These are phyloP conservation scores for Diaperis boleti DNA, from an alignment of 2,888 invertebrate species.

Conservation along the genomic window DNA sequence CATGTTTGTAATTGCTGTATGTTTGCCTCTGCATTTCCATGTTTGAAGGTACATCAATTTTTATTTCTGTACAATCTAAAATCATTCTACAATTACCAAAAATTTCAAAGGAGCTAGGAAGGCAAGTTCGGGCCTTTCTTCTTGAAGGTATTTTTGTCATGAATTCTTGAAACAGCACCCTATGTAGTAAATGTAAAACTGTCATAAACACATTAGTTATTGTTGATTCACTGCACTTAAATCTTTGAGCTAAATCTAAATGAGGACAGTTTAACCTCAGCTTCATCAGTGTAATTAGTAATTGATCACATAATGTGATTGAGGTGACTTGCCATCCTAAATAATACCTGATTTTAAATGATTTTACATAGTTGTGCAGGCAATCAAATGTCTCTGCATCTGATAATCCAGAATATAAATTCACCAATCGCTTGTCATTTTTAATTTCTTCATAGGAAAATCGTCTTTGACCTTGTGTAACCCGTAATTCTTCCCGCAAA, in stretches of 20 bases:
- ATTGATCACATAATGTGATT: constrained; percentile 35
- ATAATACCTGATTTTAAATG: constrained; percentile 3
- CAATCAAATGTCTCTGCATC: not conserved
- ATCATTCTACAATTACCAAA: constrained; percentile 38
- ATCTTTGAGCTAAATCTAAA: constrained; percentile 35
- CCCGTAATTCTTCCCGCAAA: not conserved
- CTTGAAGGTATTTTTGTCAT: constrained; percentile 26
- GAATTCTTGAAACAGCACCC: constrained; percentile 29
- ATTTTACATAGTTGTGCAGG: not conserved
- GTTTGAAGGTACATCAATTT: constrained; percentile 2
- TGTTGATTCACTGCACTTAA: constrained; percentile 20
- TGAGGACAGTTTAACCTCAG: constrained; percentile 39
- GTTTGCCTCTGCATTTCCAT: constrained; percentile 43
- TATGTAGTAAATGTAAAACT: constrained; percentile 32
- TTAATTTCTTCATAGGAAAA: not conserved
- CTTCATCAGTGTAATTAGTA: constrained; percentile 44
- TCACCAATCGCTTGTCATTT: not conserved
- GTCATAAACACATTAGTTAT: constrained; percentile 36
- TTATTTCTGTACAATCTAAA: constrained; percentile 40
- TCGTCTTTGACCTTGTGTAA: not conserved
- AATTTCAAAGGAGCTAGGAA: constrained; percentile 25
- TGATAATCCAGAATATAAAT: not conserved
- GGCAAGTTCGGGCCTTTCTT: constrained; percentile 38
- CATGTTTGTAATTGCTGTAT: constrained; percentile 49
- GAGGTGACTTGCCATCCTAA: constrained; percentile 34